Evolutionary conservation across 1,140 invertebrate genomes (phyloP), one percentile per base, ranked within the genome.

Genomic region (Dendroctonus valens): DNA sequence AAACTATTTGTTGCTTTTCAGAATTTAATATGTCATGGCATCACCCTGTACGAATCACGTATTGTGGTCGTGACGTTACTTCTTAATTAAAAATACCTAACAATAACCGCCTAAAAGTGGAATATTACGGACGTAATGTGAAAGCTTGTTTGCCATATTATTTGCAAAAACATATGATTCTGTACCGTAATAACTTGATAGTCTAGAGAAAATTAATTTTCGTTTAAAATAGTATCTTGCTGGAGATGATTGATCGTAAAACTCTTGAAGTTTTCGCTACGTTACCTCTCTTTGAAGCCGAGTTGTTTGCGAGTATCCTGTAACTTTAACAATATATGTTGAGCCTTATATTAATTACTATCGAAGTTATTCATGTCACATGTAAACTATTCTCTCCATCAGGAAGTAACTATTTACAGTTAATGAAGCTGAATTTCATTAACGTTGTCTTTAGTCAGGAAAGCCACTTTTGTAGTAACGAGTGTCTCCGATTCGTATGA

Each of bases 391-490:
- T 26, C n/a, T n/a, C 11, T 51, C 7, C 7, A 9, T 39, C 37
- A 59, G 41, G 41, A 59, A 59, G 55, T 59, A 59, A 59, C 55
- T 59, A 46, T 59, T 59, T 59, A 59, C 7, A 14, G 40, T 59
- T 59, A 59, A 59, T 26, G 41, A 59, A 46, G 53, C 37, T 11
- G 39, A 55, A 55, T 41, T 55, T 55, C 4, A 41, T 55, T 55
- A 11, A 9, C 4, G 50, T 14, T 52, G 14, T 52, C 12, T 52
- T 52, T 52, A 52, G 12, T 52, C n/a, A 5, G 37, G 15, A 52
- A 52, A 52, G 14, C 11, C 46, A 48, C 11, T 5, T 48, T 48
- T 48, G 46, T 14, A 48, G 7, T 48, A 48, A 8, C 46, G 11
- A 11, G 14, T 14, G 46, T 14, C 46, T 48, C 7, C 14, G 46